Base-by-base conservation (phyloP, 2,113 vertebrate species). In the Hippoglossus stenolepis region DNA sequence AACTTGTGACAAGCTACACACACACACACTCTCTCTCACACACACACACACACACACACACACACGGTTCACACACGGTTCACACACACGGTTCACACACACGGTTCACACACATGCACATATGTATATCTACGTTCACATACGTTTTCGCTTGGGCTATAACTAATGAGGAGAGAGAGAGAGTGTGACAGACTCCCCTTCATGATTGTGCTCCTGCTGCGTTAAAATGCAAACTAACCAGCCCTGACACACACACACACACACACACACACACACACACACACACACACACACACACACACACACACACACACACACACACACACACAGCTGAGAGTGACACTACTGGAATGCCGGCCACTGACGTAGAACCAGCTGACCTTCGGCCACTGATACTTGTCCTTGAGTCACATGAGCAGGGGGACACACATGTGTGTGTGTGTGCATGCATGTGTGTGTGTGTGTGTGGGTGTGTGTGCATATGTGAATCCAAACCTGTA, bases 301-400 rank as follows among this genome's bases (percentile, higher is more conserved):
- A 65, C 63, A 49, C 17, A 66, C 60, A 28, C 23, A 17, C 57
- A 62, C 60, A 38, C 28, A 11, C 28, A 62, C 60, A 62, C 31
- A 40, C 58, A 57, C 38, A 88, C 79, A 89, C 77, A 76, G 62
- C 62, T 64, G 20, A 40, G 61, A 80, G 76, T 75, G 75, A 86
- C 75, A 85, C 77, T 66, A n/a, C 72, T 62, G 84, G 87, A 90
- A 91, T 88, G 88, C 60, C 14, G 51, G 82, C 79, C 35, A 4
- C 77, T 92, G 83, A 69, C 83, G 89, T 91, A 86, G 90, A 93
- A 93, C 91, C 82, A 79, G 90, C 89, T 82, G 86, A 92, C 93
- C 91, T 91, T 91, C 70, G 43, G 67, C 73, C 72, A 57, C 69
- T 75, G 83, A 78, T 72, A 84, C 59, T 90, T 84, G 92, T 93